phyloP scores from a whole-genome alignment of 2,113 vertebrate genomes.

The Gallinago undulata region DNA sequence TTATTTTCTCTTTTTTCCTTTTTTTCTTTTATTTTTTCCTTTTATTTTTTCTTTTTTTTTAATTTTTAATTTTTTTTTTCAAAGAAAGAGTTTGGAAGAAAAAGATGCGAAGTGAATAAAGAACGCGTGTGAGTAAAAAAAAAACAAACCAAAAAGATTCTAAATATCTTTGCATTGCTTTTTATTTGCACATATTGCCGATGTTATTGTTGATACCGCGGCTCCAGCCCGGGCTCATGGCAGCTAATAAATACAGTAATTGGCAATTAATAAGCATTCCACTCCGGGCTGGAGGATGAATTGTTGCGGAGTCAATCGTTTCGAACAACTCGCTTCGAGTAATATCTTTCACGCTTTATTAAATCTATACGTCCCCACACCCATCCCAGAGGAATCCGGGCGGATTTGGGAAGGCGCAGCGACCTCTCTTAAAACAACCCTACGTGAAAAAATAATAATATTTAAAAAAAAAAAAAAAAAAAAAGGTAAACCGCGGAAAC shows the following conservation, averaged over 20 bases:
- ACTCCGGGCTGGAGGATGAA: neutral
- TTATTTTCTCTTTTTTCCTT: neutral
- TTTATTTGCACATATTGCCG: neutral
- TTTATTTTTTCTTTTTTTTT: no score
- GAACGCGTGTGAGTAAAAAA: neutral
- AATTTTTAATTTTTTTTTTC: neutral
- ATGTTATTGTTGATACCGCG: neutral
- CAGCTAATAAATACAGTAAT: slow-evolving; percentile 19
- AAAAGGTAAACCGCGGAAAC: neutral
- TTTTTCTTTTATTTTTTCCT: no score
- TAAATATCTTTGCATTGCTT: neutral
- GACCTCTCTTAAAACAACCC: neutral
- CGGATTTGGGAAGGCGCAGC: neutral
- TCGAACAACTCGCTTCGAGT: neutral
- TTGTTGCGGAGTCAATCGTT: neutral
- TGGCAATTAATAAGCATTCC: slow-evolving; percentile 31
- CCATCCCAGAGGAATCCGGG: neutral
- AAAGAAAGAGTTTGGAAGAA: neutral
- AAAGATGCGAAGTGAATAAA: neutral
- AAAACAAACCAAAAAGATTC: neutral
- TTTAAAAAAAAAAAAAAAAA: neutral
- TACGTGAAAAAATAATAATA: no score
- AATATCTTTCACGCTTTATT: neutral
- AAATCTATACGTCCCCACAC: neutral
- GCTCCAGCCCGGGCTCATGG: neutral